Percentiles rank a stretch among this genome's conserved stretches.
phyloP scores from a whole-genome alignment of 2,113 vertebrate species.

The Rhinopomastus cyanomelas region DNA sequence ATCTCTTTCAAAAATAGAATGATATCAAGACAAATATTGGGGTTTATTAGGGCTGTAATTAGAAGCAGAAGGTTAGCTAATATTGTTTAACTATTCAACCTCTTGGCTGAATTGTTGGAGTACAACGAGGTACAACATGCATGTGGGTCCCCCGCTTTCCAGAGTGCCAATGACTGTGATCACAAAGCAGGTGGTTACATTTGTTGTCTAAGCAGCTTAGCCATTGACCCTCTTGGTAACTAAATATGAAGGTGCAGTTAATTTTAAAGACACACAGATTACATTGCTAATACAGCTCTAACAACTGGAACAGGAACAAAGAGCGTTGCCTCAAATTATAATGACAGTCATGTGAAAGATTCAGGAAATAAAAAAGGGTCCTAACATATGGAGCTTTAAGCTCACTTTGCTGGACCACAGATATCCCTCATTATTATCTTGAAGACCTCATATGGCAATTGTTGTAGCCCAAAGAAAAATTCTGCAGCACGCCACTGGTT shows the following conservation, averaged over 20 bases:
- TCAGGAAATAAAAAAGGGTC: not conserved
- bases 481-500: not conserved
- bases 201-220: slow-evolving; percentile 1
- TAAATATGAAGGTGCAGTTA: slow-evolving; percentile 21
- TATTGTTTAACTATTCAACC: not conserved
- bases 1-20: not conserved
- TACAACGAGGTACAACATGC: not conserved
- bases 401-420: not conserved
- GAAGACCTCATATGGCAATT: not conserved
- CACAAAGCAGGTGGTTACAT: slow-evolving; percentile 5
- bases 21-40: not conserved
- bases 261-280: slow-evolving; percentile 22
- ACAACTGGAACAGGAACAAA: slow-evolving; percentile 1
- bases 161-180: not conserved
- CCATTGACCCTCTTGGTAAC: slow-evolving; percentile 3
- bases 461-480: slow-evolving; percentile 36
- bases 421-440: not conserved
- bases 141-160: not conserved
- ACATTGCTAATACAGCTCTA: not conserved
- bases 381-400: not conserved
- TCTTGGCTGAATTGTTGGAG: not conserved
- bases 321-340: not conserved
- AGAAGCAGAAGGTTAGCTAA: not conserved
- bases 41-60: not conserved
- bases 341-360: not conserved